Percentiles rank a stretch among this genome's conserved stretches.
phyloP scores from a whole-genome alignment of 2,888 invertebrate species.

The Torymus tubicola region DNA sequence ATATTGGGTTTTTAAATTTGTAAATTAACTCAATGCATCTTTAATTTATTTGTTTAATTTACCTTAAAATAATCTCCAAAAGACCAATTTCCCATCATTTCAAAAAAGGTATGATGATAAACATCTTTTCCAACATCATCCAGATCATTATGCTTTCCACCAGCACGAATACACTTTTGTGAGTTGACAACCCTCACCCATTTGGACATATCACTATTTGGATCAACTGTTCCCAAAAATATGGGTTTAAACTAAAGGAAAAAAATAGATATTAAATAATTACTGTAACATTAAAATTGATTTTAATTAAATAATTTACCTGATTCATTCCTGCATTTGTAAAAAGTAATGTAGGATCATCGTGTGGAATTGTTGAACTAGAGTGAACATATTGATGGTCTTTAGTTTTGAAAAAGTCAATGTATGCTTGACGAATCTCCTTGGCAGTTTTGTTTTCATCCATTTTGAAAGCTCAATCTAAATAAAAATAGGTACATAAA shows the following conservation, averaged over 20 bases:
- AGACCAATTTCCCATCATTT: slow-evolving; percentile 99
- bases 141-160: slow-evolving; percentile 99
- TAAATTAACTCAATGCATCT: slow-evolving; percentile 13
- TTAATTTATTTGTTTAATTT: slow-evolving; percentile 38
- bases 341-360: slow-evolving; percentile 98
- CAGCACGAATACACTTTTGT: slow-evolving; percentile 99
- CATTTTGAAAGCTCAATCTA: slow-evolving; percentile 74
- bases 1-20: not conserved
- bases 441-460: slow-evolving; percentile 82
- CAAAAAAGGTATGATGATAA: slow-evolving; percentile 99
- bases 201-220: slow-evolving; percentile 96
- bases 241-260: slow-evolving; percentile 92
- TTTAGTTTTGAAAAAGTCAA: slow-evolving; percentile 93
- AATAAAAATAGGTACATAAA: slow-evolving; percentile 6
- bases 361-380: slow-evolving; percentile 96
- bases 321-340: slow-evolving; percentile 99
- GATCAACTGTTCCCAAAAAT: slow-evolving; percentile 96
- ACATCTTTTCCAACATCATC: slow-evolving; percentile 99
- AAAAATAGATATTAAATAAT: slow-evolving; percentile 40
- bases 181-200: slow-evolving; percentile 94
- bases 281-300: slow-evolving; percentile 17
- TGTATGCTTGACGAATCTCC: slow-evolving; percentile 89
- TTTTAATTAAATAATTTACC: slow-evolving; percentile 72
- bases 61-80: slow-evolving; percentile 99
- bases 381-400: slow-evolving; percentile 97